Base-by-base conservation (phyloP, 2,113 vertebrate species). In the Oryzias curvinotus region DNA sequence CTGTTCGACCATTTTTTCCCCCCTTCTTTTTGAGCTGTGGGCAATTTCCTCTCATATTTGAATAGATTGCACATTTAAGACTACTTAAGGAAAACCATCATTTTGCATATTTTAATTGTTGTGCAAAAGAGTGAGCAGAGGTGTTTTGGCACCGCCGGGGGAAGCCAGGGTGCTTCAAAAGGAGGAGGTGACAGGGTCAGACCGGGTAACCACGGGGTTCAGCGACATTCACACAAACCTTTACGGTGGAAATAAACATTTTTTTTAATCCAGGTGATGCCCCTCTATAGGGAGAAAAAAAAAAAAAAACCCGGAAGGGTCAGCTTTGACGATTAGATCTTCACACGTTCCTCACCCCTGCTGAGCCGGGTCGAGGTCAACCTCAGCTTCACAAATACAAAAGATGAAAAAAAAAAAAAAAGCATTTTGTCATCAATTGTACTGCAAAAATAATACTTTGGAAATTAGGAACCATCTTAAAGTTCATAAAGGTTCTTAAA, bases 91-190 rank as follows among this genome's bases (percentile, higher is more conserved):
- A 97, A 98, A 98, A 98, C 96, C 95, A 97, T 97, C 96, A 96
- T 96, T 99, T 98, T 96, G 95, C 95, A 98, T 98, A 98, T 98
- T 98, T 99, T 98, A 98, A 98, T 98, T 98, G 96, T 98, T 95
- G 92, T 90, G 94, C 93, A 94, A 93, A 93, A 93, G 94, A 95
- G 91, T 93, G 92, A 94, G 93, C 91, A 90, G 91, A 93, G 92
- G 94, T 93, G 93, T 86, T 23, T 91, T 93, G 90, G 90, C 91
- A 83, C 89, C 88, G 90, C 65, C 69, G 64, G 19, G 14, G 52
- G 71, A 61, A 61, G 12, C 1, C 64, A 45, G 60, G 79, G 17
- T 43, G 60, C 66, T 71, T 76, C 57, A 52, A 63, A 64, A 66
- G 47, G 63, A 30, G 68, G 75, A 72, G 30, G 8, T 44, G 0